These are phyloP conservation scores for Poeciliopsis turrubarensis DNA, from an alignment of 2,113 vertebrate genomes.

Conservation along the genomic window DNA sequence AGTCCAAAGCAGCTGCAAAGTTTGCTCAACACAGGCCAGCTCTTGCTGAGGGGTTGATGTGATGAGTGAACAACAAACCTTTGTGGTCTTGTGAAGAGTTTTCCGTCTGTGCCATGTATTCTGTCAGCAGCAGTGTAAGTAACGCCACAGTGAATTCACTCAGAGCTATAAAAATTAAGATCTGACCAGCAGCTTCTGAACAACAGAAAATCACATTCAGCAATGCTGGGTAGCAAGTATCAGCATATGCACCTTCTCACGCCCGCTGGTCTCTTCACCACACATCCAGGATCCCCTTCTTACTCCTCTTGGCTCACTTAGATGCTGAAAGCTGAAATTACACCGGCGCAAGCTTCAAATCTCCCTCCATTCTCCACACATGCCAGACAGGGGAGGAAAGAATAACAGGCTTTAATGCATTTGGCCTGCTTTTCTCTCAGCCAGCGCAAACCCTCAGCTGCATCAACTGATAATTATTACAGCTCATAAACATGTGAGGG, in stretches of 20 bases:
- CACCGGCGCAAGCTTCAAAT: conserved; percentile 57
- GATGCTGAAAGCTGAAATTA: conserved; percentile 64
- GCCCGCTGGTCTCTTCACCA: conserved; percentile 29
- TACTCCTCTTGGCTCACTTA: conserved; percentile 20
- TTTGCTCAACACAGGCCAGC: too few species aligned
- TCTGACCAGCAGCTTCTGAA: background rate
- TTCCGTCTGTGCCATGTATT: background rate
- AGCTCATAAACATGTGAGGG: conserved; percentile 40
- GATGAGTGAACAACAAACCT: background rate
- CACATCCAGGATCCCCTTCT: conserved; percentile 43
- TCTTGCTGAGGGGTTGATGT: background rate
- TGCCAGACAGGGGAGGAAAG: conserved; percentile 75
- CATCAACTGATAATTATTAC: conserved; percentile 61
- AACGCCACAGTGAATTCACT: background rate
- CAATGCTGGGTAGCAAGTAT: conserved; percentile 16
- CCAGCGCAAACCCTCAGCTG: conserved; percentile 30
- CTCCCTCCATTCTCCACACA: conserved; percentile 69
- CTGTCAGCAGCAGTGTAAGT: background rate
- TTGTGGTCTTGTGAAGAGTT: background rate
- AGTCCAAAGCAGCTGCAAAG: too few species aligned
- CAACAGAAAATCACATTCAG: background rate
- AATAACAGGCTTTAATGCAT: conserved; percentile 64
- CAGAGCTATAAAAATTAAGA: background rate
- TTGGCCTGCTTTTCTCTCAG: conserved; percentile 25
- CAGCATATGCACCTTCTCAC: conserved; percentile 5